These are phyloP conservation scores for Paragorgia papillata DNA, from an alignment of 92 coral and sea anemone species.

Conservation along the genomic window DNA sequence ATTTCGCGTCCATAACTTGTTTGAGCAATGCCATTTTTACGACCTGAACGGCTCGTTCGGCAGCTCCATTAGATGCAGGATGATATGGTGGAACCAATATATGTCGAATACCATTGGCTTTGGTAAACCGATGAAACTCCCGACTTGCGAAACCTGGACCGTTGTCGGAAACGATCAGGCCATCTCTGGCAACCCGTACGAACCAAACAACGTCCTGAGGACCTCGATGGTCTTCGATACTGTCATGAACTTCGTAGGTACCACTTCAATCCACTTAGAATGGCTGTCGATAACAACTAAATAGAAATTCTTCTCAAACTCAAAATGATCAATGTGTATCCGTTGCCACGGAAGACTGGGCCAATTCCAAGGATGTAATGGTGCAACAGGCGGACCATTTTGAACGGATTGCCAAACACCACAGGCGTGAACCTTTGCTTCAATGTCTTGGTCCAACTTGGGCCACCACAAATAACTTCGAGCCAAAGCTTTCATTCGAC, in stretches of 20 bases:
- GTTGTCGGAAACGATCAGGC: slow-evolving; percentile 44
- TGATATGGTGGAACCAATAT: slow-evolving; percentile 55
- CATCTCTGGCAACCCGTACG: slow-evolving; percentile 44
- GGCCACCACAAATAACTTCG: slow-evolving; percentile 65
- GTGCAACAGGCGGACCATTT: slow-evolving; percentile 44
- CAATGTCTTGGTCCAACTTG: slow-evolving; percentile 49
- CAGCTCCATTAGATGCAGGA: slow-evolving; percentile 54
- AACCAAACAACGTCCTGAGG: slow-evolving; percentile 47
- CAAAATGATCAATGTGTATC: slow-evolving; percentile 50
- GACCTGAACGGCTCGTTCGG: slow-evolving; percentile 51
- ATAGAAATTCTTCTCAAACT: slow-evolving; percentile 16
- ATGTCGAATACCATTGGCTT: slow-evolving; percentile 38
- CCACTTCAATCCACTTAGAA: slow-evolving; percentile 41
- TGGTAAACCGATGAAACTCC: slow-evolving; percentile 21
- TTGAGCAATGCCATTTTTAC: slow-evolving; percentile 38
- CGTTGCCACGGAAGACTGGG: slow-evolving; percentile 46
- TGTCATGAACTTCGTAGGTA: slow-evolving; percentile 57
- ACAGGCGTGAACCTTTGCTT: slow-evolving; percentile 48
- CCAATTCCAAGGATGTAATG: slow-evolving; percentile 57
- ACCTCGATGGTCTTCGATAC: slow-evolving; percentile 55
- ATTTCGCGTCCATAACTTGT: too few species aligned
- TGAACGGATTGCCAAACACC: slow-evolving; percentile 51
- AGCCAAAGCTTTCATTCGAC: slow-evolving; percentile 57
- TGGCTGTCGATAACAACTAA: slow-evolving; percentile 42
- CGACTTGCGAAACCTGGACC: slow-evolving; percentile 40